Evolutionary conservation across 2,888 invertebrate genomes (phyloP).

Genomic region (Rambutsinella grinnellia): DNA sequence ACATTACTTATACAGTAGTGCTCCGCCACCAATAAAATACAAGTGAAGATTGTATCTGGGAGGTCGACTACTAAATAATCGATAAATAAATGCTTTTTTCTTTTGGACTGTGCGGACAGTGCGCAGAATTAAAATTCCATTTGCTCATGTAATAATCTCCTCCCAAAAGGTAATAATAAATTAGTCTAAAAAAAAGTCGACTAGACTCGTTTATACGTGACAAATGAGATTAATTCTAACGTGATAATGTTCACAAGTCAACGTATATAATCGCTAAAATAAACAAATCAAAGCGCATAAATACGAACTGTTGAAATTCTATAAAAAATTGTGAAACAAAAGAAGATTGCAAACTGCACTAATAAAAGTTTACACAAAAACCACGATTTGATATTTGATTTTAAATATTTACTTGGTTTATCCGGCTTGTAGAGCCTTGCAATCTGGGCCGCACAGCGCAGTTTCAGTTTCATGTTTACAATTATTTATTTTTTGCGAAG

Average conservation of each 20-base stretch:
- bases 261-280: constrained; percentile 14
- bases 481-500: too few species aligned
- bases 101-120: background rate
- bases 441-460: too few species aligned
- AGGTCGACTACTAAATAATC: constrained; percentile 34
- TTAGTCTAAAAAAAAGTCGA: background rate
- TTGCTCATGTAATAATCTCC: background rate
- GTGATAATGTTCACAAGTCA: background rate
- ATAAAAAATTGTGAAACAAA: too few species aligned
- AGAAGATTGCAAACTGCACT: too few species aligned
- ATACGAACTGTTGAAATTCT: too few species aligned
- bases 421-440: too few species aligned
- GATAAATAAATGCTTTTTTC: background rate
- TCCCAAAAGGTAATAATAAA: background rate
- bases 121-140: background rate
- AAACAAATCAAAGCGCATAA: too few species aligned
- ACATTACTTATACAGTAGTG: background rate
- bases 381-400: too few species aligned
- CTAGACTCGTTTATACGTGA: background rate
- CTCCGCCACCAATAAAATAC: constrained; percentile 1
- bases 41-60: constrained; percentile 29
- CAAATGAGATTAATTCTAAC: background rate
- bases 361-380: too few species aligned
- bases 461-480: too few species aligned
- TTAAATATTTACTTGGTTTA: too few species aligned